Evolutionary conservation across 2,888 invertebrate genomes (phyloP), one percentile per base, ranked within the genome.

Genomic region (Heliconius sara): DNA sequence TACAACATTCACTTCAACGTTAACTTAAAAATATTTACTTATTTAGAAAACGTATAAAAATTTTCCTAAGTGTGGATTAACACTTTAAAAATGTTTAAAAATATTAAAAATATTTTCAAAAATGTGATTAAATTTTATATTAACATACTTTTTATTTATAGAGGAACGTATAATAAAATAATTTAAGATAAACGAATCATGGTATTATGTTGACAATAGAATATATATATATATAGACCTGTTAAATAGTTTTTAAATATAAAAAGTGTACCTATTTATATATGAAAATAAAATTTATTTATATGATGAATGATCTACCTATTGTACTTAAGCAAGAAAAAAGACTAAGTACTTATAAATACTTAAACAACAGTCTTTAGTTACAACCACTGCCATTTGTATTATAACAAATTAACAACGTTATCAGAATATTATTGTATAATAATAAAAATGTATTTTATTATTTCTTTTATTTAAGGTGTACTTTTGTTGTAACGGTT

Each of bases 361-460:
- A 30, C n/a, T 73, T 57, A 73, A 57, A 27, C 13, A 73, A 72
- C 30, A 72, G 34, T 22, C 12, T 73, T 57, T 72, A 52, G 13
- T 57, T 73, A n/a, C 22, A 22, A 52, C 27, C 52, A 73, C 57
- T 73, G 70, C 70, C 70, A 70, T n/a, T 22, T 70, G 70, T 70
- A 25, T 70, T 70, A 70, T 25, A 43, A 16, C 5, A 70, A 70
- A 60, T 2, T 16, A 70, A 7, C n/a, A 43, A 16, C 13, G 7
- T 6, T 43, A 39, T n/a, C 39, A 39, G n/a, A n/a, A 68, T 68
- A 1, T 22, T 30, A 22, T 12, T 34, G 9, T 67, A 34, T 67
- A 67, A 67, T 22, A 22, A 22, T 34, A 67, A 10, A 67, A 60
- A n/a, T 60, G 4, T 60, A 10, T 60, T 60, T 60, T 60, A n/a